These are phyloP conservation scores for Dolomedes plantarius DNA, from an alignment of 2,888 invertebrate genomes.

Conservation along the genomic window DNA sequence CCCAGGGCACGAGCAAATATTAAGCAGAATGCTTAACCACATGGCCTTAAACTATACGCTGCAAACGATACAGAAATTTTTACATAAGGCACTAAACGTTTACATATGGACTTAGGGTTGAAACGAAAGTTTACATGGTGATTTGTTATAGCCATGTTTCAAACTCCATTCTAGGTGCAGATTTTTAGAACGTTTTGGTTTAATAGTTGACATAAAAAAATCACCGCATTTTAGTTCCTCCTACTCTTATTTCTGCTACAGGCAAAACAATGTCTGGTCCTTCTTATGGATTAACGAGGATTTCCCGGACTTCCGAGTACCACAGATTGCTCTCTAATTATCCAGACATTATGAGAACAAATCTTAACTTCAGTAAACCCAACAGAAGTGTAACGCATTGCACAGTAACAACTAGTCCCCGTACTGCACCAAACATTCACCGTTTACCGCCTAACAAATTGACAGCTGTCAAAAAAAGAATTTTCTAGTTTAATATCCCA, in stretches of 20 bases:
- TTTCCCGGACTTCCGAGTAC: not conserved
- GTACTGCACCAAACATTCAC: slow-evolving; percentile 3
- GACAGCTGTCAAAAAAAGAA: slow-evolving; percentile 1
- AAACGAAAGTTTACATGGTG: not conserved
- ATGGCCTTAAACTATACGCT: too few relatives aligned
- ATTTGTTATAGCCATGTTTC: too few relatives aligned
- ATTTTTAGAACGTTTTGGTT: slow-evolving; percentile 10
- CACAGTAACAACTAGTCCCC: slow-evolving; percentile 22
- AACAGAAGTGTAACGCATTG: not conserved
- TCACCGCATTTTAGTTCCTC: not conserved
- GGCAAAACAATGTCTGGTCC: not conserved
- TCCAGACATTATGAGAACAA: too few relatives aligned
- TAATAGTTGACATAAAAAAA: slow-evolving; percentile 16
- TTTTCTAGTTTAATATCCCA: slow-evolving; percentile 3
- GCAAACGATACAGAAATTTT: not conserved
- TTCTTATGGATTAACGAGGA: too few relatives aligned
- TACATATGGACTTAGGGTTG: not conserved
- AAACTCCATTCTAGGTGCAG: slow-evolving; percentile 16
- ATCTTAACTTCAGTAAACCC: too few relatives aligned
- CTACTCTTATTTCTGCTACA: too few relatives aligned
- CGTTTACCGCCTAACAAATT: slow-evolving; percentile 10
- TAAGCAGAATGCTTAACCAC: too few relatives aligned
- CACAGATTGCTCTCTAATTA: not conserved
- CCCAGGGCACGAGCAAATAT: too few relatives aligned
- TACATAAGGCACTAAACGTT: not conserved